These are phyloP conservation scores for Seira musarum DNA, from an alignment of 2,888 invertebrate genomes.

Conservation along the genomic window DNA sequence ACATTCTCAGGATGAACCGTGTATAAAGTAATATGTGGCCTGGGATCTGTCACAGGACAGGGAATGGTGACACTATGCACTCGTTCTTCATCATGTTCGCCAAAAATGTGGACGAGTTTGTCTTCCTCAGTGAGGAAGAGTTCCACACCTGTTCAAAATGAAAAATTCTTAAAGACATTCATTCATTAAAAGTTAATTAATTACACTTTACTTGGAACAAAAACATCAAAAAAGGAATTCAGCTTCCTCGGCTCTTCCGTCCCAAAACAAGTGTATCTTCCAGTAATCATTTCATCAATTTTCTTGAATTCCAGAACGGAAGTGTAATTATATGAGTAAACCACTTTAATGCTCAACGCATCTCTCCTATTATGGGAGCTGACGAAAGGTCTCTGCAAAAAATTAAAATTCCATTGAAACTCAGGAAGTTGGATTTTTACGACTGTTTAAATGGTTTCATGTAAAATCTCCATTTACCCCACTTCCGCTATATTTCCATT, in stretches of 20 bases:
- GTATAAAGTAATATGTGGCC: constrained; percentile 23
- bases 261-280: constrained; percentile 56
- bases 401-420: background rate
- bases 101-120: constrained; percentile 51
- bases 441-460: background rate
- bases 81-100: constrained; percentile 50
- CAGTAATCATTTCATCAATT: constrained; percentile 50
- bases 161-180: background rate
- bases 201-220: constrained; percentile 45
- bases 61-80: constrained; percentile 42
- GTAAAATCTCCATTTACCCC: constrained; percentile 35
- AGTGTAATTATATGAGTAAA: constrained; percentile 55
- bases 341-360: constrained; percentile 39
- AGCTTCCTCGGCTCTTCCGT: constrained; percentile 46
- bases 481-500: constrained; percentile 57
- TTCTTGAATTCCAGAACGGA: constrained; percentile 55
- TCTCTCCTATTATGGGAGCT: constrained; percentile 47
- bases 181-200: constrained; percentile 1
- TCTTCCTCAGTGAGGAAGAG: constrained; percentile 40
- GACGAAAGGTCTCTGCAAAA: constrained; percentile 42
- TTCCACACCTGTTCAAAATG: constrained; percentile 33
- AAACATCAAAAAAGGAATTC: constrained; percentile 53
- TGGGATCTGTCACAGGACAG: constrained; percentile 51
- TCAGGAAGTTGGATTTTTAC: background rate
- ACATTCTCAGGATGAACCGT: constrained; percentile 48